These are phyloP conservation scores for Melitaea athalia DNA, from an alignment of 2,888 invertebrate genomes.

Conservation along the genomic window DNA sequence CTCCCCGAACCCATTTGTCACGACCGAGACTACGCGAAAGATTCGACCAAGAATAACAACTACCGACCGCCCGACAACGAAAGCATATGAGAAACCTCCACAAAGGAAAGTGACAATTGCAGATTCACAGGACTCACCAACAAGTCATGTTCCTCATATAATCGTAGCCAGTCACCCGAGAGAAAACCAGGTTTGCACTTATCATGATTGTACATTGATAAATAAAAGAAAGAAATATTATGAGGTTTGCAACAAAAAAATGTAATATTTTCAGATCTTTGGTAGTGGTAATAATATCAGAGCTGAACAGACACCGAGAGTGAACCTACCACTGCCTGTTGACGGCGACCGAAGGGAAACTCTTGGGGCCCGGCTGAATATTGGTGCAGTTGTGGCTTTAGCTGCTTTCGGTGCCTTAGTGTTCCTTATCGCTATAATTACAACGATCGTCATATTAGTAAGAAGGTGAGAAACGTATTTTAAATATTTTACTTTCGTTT, in stretches of 20 bases:
- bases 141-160: constrained; percentile 79
- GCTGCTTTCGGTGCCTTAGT: constrained; percentile 96
- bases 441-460: constrained; percentile 93
- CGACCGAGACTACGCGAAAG: constrained; percentile 56
- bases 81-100: constrained; percentile 67
- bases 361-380: constrained; percentile 87
- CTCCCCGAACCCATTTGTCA: constrained; percentile 45
- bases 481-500: not conserved
- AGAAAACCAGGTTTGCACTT: constrained; percentile 86
- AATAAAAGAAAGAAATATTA: not conserved
- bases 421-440: constrained; percentile 93
- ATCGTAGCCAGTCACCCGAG: constrained; percentile 87
- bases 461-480: constrained; percentile 84
- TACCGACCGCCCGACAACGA: constrained; percentile 66
- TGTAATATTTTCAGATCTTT: constrained; percentile 59
- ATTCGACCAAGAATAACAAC: constrained; percentile 64
- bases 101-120: constrained; percentile 60
- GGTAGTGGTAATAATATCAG: constrained; percentile 81
- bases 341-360: constrained; percentile 82
- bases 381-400: constrained; percentile 93
- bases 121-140: constrained; percentile 69
- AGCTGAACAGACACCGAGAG: constrained; percentile 85
- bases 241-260: not conserved
- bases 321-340: constrained; percentile 86
- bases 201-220: not conserved